These are phyloP conservation scores for Phaenicophaeus curvirostris DNA, from an alignment of 2,797 vertebrate genomes.

Conservation along the genomic window DNA sequence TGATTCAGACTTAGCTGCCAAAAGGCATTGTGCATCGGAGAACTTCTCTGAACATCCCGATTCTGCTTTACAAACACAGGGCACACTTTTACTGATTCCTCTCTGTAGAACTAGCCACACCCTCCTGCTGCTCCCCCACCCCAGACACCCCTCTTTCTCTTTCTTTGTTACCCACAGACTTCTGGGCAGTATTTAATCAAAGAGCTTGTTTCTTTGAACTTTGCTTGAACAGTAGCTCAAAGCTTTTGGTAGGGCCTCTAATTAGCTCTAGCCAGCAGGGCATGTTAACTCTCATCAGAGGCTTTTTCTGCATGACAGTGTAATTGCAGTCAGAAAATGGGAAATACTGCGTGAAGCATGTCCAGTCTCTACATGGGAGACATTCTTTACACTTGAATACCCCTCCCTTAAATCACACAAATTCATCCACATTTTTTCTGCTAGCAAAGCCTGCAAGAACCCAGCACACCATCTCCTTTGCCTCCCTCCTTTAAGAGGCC, in stretches of 20 bases:
- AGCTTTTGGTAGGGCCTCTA: constrained; percentile 3
- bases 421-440: neutral
- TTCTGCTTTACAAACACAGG: neutral
- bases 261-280: constrained; percentile 15
- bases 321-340: neutral
- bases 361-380: neutral
- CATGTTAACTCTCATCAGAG: neutral
- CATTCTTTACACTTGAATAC: neutral
- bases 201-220: constrained; percentile 25
- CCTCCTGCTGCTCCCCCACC: neutral
- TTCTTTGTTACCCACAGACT: neutral
- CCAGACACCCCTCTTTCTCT: neutral
- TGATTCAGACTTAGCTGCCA: neutral
- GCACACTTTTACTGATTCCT: neutral
- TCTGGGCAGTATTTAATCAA: constrained; percentile 1
- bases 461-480: neutral
- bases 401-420: neutral
- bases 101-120: neutral
- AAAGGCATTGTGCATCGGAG: neutral
- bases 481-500: neutral
- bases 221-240: constrained; percentile 6
- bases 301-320: neutral
- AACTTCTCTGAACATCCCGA: neutral
- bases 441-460: neutral
- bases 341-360: neutral